Base-by-base conservation (phyloP, 2,888 invertebrate genomes). In the Allophyes oxyacanthae region DNA sequence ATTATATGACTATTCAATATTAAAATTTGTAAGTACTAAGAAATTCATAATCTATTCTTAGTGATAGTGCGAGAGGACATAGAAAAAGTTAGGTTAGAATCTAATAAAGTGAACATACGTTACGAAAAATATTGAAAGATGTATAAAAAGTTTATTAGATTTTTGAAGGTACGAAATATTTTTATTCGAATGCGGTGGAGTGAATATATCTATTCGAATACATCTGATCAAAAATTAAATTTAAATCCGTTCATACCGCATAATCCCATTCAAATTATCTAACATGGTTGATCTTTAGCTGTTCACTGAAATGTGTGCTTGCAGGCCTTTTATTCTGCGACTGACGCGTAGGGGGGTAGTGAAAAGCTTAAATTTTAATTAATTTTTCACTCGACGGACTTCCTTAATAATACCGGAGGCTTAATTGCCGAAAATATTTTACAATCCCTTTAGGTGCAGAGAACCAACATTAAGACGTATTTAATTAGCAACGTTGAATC, bases 291-390 rank as follows among this genome's bases (percentile, higher is more conserved):
- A 92, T 92, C 91, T 91, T 89, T 91, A 88, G 89, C 87, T 89
- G 89, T 83, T 88, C 90, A 90, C 83, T 90, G 91, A 88, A 86
- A 90, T 89, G 90, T 88, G 83, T 86, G 84, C 75, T 63, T 80
- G 79, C 75, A 82, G 79, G 81, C 82, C 85, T 87, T 87, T 90
- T 87, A 87, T 89, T 84, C 83, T 79, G 78, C 75, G 76, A 82
- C 84, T 84, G 80, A 82, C 82, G 82, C 84, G 78, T 76, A 82
- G 87, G 84, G 86, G 20, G 84, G 78, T 81, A 82, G 79, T 82
- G 85, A 87, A 86, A 83, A 88, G 90, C 84, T 91, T 90, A 87
- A 89, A 90, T 85, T 91, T 90, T 92, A 91, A 93, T 92, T 91
- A 92, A 91, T 92, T 92, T 92, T 91, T 91, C 90, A 91, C 90